These are phyloP conservation scores for Ochlodes sylvanus DNA, from an alignment of 2,888 invertebrate species.

Conservation along the genomic window DNA sequence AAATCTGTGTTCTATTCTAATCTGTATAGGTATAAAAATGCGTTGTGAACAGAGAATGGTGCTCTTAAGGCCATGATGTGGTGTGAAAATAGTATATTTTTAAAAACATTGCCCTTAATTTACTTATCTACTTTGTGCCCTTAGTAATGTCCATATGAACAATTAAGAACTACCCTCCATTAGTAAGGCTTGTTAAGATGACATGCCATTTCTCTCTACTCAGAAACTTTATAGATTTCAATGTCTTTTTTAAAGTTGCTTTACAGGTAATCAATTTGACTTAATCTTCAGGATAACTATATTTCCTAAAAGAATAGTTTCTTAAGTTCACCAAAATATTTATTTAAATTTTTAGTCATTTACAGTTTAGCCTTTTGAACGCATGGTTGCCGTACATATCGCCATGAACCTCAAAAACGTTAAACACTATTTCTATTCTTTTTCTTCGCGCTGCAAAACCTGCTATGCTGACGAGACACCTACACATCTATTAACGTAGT, in stretches of 20 bases:
- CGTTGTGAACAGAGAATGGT: neutral
- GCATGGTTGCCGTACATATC: constrained; percentile 65
- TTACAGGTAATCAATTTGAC: too few species aligned
- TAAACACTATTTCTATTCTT: constrained; percentile 55
- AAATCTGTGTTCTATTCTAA: constrained; percentile 42
- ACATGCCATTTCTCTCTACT: too few species aligned
- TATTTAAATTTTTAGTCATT: neutral
- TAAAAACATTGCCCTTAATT: neutral
- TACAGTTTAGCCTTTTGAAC: constrained; percentile 69
- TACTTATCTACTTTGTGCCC: too few species aligned
- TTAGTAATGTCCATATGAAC: neutral
- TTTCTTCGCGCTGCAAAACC: constrained; percentile 52
- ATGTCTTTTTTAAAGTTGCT: too few species aligned
- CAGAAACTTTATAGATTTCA: too few species aligned
- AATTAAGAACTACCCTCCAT: neutral
- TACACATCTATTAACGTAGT: constrained; percentile 60
- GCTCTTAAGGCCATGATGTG: constrained; percentile 14
- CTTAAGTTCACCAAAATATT: neutral
- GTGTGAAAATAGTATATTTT: constrained; percentile 7
- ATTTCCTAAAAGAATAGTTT: neutral
- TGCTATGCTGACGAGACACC: constrained; percentile 58
- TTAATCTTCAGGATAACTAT: too few species aligned
- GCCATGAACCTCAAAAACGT: constrained; percentile 68
- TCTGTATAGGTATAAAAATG: rapidly evolving
- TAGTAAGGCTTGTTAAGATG: too few species aligned